Conservation (phyloP, 2,113 vertebrate species). For the Megaceryle maxima region DNA sequence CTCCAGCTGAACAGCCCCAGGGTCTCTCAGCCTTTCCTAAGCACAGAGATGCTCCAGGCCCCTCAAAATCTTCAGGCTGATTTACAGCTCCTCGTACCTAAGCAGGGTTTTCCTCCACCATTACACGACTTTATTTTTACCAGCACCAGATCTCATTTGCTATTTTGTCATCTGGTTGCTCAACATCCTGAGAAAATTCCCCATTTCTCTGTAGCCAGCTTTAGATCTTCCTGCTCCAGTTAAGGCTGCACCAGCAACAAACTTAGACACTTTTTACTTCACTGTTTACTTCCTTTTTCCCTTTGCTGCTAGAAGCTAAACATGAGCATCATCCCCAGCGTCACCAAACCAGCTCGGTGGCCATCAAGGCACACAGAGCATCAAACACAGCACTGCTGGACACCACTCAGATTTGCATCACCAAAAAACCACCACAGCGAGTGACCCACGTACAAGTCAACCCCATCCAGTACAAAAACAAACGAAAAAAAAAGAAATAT, state of each 20-base stretch:
- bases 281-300: not conserved
- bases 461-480: not conserved
- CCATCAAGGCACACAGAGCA: not conserved
- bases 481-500: not conserved
- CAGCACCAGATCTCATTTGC: not conserved
- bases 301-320: not conserved
- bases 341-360: accelerated
- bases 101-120: not conserved
- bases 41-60: too few species aligned
- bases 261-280: not conserved
- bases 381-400: not conserved
- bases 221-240: not conserved
- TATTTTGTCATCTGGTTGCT: not conserved
- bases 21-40: too few species aligned
- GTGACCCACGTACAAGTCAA: not conserved
- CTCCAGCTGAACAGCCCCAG: too few species aligned
- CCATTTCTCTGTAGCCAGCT: not conserved
- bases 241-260: not conserved
- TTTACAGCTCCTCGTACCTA: not conserved
- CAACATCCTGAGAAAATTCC: not conserved
- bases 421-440: not conserved
- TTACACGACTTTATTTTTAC: not conserved
- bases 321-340: accelerated
- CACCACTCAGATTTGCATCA: not conserved
- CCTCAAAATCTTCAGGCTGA: too few species aligned